phyloP scores from a whole-genome alignment of 2,113 vertebrate genomes.

The Trinectes maculatus region DNA sequence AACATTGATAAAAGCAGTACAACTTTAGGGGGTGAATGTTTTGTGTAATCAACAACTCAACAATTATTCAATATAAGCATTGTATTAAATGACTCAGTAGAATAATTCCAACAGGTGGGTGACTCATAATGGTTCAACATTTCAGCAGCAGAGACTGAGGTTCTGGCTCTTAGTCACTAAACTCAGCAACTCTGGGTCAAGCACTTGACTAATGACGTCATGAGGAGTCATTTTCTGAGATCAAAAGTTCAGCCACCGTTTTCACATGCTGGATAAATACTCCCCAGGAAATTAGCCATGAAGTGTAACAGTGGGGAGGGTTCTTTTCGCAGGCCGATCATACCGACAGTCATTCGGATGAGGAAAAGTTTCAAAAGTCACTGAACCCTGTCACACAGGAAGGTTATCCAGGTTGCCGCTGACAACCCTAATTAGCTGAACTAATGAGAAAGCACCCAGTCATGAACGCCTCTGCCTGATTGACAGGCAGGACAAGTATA shows the following conservation, averaged over 20 bases:
- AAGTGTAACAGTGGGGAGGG: not conserved
- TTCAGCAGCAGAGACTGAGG: too few relatives aligned
- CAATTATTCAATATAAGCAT: too few relatives aligned
- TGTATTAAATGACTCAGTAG: not conserved
- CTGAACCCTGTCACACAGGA: too few relatives aligned
- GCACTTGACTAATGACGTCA: not conserved
- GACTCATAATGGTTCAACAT: too few relatives aligned
- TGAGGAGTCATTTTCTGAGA: not conserved
- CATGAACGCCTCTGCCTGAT: slow-evolving; percentile 36
- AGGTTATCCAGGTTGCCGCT: slow-evolving; percentile 15
- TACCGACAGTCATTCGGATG: not conserved
- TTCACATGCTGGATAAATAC: not conserved
- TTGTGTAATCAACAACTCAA: too few relatives aligned
- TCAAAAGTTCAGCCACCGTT: not conserved
- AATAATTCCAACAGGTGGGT: not conserved
- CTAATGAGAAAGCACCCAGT: slow-evolving; percentile 48
- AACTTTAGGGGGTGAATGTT: too few relatives aligned
- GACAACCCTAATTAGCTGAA: slow-evolving; percentile 26
- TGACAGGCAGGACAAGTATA: slow-evolving; percentile 43
- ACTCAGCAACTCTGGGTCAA: not conserved
- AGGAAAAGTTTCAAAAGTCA: not conserved
- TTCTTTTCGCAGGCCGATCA: not conserved
- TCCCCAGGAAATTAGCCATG: not conserved
- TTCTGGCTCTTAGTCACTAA: too few relatives aligned
- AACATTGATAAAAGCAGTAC: too few relatives aligned